Conservation (phyloP, 2,113 vertebrate species). For the Himantopus leucocephalus region DNA sequence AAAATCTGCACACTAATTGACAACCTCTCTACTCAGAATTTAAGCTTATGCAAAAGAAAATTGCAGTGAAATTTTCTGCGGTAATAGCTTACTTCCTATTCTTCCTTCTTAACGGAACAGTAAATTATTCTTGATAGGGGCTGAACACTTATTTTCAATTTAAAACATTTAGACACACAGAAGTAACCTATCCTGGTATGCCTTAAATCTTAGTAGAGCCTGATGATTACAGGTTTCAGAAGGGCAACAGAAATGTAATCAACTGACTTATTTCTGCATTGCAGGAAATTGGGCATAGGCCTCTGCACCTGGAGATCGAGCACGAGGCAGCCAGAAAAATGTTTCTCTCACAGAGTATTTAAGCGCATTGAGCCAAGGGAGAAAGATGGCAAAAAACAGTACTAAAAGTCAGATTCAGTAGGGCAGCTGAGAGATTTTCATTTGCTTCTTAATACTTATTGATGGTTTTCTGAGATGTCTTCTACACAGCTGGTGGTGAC, state of each 20-base stretch:
- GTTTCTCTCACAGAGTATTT: background rate
- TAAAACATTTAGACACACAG: slow-evolving; percentile 9
- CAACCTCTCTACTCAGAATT: slow-evolving; percentile 67
- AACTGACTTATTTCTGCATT: slow-evolving; percentile 19
- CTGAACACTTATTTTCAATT: slow-evolving; percentile 8
- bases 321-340: background rate
- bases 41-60: slow-evolving; percentile 68
- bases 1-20: slow-evolving; percentile 75
- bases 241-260: slow-evolving; percentile 20
- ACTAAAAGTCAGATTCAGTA: background rate
- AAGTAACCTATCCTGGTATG: background rate
- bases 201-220: background rate
- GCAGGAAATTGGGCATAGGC: background rate
- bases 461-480: background rate
- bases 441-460: background rate
- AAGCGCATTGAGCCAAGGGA: background rate
- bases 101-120: slow-evolving; percentile 31
- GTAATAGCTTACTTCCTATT: slow-evolving; percentile 48
- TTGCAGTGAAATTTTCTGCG: slow-evolving; percentile 28
- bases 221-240: slow-evolving; percentile 7
- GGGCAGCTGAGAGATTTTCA: background rate
- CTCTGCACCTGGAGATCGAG: background rate
- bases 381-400: background rate
- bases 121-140: slow-evolving; percentile 28
- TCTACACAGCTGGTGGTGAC: background rate